Evolutionary conservation across 2,888 invertebrate genomes (phyloP).

Genomic region (Cephus pygmeus): DNA sequence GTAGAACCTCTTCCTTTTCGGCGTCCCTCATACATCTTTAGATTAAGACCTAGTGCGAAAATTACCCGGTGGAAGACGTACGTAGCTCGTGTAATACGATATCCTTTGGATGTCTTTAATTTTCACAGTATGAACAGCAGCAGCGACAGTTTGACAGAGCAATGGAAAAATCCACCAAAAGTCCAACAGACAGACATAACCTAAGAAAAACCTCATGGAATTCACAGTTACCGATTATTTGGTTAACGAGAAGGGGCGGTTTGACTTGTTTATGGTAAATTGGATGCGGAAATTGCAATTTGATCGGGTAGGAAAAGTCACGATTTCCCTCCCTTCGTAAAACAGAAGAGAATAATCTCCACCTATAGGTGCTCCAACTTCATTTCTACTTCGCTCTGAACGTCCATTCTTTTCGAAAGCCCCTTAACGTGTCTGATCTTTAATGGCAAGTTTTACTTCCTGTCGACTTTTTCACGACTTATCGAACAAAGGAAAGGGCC

Average conservation of each 20-base stretch:
- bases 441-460: background rate
- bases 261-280: slow-evolving; percentile 65
- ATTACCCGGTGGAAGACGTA: background rate
- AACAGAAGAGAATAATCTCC: background rate
- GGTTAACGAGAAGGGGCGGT: slow-evolving; percentile 44
- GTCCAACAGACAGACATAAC: background rate
- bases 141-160: background rate
- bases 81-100: background rate
- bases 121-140: background rate
- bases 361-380: background rate
- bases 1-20: slow-evolving; percentile 10
- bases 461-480: background rate
- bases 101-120: background rate
- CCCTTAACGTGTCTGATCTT: background rate
- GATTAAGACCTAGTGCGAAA: background rate
- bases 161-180: background rate
- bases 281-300: slow-evolving; percentile 64
- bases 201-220: background rate
- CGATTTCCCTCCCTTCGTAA: background rate
- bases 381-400: background rate
- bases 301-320: slow-evolving; percentile 20
- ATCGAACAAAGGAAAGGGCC: background rate
- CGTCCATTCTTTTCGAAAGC: background rate
- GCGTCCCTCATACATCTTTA: slow-evolving; percentile 5
- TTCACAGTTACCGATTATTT: background rate